Conservation (phyloP, 2,888 invertebrate species). For the Lasioglossum leucozonium region DNA sequence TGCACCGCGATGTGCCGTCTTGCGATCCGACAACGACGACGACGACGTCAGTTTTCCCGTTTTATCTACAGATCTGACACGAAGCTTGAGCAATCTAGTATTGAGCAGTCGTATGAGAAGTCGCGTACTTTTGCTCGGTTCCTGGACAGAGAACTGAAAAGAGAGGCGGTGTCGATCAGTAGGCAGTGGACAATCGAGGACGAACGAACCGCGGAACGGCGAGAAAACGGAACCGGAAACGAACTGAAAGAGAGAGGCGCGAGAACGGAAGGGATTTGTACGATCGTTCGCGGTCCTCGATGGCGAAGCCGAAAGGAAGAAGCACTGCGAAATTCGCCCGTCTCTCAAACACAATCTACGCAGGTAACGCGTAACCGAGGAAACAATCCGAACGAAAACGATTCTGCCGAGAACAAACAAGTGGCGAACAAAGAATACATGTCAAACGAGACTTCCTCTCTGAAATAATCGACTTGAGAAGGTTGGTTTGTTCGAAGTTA, state of each 20-base stretch:
- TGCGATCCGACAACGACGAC: not conserved
- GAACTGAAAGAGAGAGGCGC: not conserved
- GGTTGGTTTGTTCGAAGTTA: not conserved
- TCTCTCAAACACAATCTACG: not conserved
- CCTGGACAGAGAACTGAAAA: conserved; percentile 13
- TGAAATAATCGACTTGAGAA: not conserved
- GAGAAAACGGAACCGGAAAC: not conserved
- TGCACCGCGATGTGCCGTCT: conserved; percentile 12
- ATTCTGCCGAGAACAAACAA: not conserved
- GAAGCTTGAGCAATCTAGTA: conserved; percentile 66
- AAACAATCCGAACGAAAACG: not conserved
- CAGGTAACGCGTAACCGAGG: not conserved
- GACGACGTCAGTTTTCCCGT: conserved; percentile 6
- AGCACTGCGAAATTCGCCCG: conserved; percentile 10
- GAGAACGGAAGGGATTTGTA: not conserved
- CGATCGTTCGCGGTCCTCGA: not conserved
- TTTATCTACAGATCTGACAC: conserved; percentile 42
- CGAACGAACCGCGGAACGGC: not conserved
- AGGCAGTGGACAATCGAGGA: not conserved
- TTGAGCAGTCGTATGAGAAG: conserved; percentile 65
- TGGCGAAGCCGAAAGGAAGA: not conserved
- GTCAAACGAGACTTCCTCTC: not conserved
- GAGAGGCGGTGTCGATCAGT: not conserved
- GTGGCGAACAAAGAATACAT: not conserved
- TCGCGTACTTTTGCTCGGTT: conserved; percentile 29